These are phyloP conservation scores for Emydura subglobosa DNA, from an alignment of 2,113 vertebrate genomes.

Conservation along the genomic window DNA sequence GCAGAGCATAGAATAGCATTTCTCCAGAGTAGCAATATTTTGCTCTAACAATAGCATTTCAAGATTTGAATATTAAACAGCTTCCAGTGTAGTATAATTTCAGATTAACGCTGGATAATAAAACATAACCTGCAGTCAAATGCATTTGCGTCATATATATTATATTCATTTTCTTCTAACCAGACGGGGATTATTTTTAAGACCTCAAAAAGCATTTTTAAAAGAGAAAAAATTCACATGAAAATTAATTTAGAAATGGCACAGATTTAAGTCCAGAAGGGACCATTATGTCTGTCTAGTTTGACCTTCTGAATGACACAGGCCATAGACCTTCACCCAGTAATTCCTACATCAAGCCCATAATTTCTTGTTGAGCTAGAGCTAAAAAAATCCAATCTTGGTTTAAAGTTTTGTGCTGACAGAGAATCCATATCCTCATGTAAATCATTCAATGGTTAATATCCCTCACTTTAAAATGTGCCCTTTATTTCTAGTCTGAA, in stretches of 20 bases:
- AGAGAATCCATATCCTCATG: not conserved
- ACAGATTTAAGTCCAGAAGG: not conserved
- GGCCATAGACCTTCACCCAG: not conserved
- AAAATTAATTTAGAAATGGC: not conserved
- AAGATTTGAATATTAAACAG: slow-evolving; percentile 54
- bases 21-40: slow-evolving; percentile 15
- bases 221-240: not conserved
- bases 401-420: not conserved
- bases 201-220: not conserved
- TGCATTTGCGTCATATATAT: not conserved
- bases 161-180: slow-evolving; percentile 3
- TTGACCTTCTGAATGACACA: accelerated
- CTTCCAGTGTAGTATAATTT: slow-evolving; percentile 20
- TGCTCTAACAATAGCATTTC: slow-evolving; percentile 37
- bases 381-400: not conserved
- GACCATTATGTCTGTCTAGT: not conserved
- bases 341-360: not conserved
- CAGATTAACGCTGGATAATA: slow-evolving; percentile 51
- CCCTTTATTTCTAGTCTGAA: not conserved
- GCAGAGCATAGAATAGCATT: not conserved
- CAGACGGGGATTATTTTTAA: slow-evolving; percentile 24
- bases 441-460: accelerated
- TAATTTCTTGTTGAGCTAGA: slow-evolving; percentile 13
- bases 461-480: not conserved
- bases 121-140: slow-evolving; percentile 2